These are phyloP conservation scores for Mormyrus proboscirostris DNA, from an alignment of 2,797 vertebrate species.

Conservation along the genomic window DNA sequence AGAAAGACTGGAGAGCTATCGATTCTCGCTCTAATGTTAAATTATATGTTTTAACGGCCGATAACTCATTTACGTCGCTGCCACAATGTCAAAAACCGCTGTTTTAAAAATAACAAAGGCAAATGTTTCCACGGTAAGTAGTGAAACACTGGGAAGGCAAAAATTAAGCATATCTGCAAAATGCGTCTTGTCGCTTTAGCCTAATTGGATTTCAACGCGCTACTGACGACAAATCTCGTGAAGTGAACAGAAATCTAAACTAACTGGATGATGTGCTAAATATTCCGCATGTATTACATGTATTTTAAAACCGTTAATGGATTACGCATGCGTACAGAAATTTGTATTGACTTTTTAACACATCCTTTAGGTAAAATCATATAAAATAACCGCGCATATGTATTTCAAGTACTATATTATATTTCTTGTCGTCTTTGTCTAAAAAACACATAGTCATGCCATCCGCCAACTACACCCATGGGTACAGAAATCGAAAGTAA, in stretches of 20 bases:
- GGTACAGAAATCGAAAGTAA: slow-evolving; percentile 11
- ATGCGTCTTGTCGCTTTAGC: neutral
- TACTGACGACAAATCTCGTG: neutral
- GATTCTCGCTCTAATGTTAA: neutral
- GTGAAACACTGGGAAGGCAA: neutral
- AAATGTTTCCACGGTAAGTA: slow-evolving; percentile 18
- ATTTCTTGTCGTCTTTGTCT: neutral
- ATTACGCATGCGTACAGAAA: neutral
- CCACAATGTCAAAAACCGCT: slow-evolving; percentile 22
- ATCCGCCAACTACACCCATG: neutral
- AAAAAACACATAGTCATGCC: neutral
- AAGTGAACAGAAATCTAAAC: neutral
- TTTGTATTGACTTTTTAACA: neutral
- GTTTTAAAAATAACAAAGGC: slow-evolving; percentile 18
- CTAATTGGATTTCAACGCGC: neutral
- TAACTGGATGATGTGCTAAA: neutral
- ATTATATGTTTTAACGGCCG: neutral
- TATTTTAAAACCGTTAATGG: neutral
- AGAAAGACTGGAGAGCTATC: neutral
- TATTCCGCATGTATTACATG: neutral
- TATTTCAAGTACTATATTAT: neutral
- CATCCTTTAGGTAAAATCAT: neutral
- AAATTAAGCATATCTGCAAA: neutral
- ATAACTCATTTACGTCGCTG: neutral
- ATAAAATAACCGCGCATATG: neutral